Conservation (phyloP, 2,888 invertebrate species). For the Barypeithes pellucidus region DNA sequence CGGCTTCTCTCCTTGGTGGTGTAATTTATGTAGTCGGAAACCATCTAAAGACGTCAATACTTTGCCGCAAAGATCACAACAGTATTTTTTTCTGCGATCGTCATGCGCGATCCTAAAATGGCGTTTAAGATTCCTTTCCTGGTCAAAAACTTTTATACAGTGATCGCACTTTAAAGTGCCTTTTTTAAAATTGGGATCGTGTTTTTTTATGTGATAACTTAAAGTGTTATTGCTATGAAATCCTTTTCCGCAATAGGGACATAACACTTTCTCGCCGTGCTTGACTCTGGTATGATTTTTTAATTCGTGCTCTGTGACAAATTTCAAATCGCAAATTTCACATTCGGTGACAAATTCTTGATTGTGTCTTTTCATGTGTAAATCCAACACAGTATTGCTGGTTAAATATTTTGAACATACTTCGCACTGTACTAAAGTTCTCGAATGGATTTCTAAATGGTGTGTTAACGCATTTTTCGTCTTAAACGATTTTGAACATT, state of each 20-base stretch:
- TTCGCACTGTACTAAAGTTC: constrained; percentile 15
- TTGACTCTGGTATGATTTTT: constrained; percentile 50
- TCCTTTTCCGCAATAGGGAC: constrained; percentile 30
- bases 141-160: constrained; percentile 44
- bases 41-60: constrained; percentile 58
- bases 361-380: constrained; percentile 68
- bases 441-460: constrained; percentile 10
- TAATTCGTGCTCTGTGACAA: constrained; percentile 48
- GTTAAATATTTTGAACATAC: constrained; percentile 59
- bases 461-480: not conserved
- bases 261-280: constrained; percentile 37
- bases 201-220: constrained; percentile 26
- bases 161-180: constrained; percentile 27
- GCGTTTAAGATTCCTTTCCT: constrained; percentile 19
- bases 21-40: constrained; percentile 65
- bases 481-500: constrained; percentile 15
- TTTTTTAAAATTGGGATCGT: constrained; percentile 39
- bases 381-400: constrained; percentile 53
- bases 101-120: constrained; percentile 15
- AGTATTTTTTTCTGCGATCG: constrained; percentile 55
- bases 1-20: constrained; percentile 65
- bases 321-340: constrained; percentile 50
- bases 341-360: constrained; percentile 63
- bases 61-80: constrained; percentile 64
- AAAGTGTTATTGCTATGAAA: constrained; percentile 21